Evolutionary conservation across 1,140 invertebrate species (phyloP), one percentile per base, ranked within the genome.

Genomic region (Drosophila ironensis): DNA sequence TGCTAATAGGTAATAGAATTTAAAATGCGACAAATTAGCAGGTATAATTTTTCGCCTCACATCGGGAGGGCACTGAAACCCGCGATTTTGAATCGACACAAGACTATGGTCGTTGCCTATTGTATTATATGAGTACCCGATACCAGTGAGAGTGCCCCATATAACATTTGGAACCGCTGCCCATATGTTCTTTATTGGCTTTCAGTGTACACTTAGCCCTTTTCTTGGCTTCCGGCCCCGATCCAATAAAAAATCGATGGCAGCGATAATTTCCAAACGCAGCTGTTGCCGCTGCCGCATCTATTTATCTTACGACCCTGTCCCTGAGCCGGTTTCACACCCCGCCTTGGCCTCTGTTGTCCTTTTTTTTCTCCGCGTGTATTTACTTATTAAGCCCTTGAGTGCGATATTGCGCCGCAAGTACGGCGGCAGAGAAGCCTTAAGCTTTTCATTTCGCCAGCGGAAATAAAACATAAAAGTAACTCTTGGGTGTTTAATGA

Each of bases 381-480:
- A 35, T 67, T 52, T 71, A 57, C 81, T 73, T 81, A 80, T 80
- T 80, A 80, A 80, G 78, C 76, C 76, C 71, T 80, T 81, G 73
- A 82, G 78, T 71, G 78, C 78, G 70, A 84, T 82, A 82, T 82
- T 82, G 77, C 53, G 78, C 69, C 78, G 84, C 73, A 78, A 81
- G 76, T 81, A 77, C 54, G 60, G 82, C 69, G 17, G 42, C 45
- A 48, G 38, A 20, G 28, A 45, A 46, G 78, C 78, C 73, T 84
- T 53, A 66, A 84, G 77, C 78, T 78, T 67, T 56, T 61, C 70
- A 63, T 45, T 52, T 56, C 48, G 54, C 47, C 46, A 77, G 68
- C 73, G 78, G 78, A 82, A 86, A 82, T 78, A 84, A 84, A 82
- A 72, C 78, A 84, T 78, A 84, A 82, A 84, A 84, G 78, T 84